Conservation (phyloP, 2,113 vertebrate species). For the zebrafish (Danio rerio) region DNA sequence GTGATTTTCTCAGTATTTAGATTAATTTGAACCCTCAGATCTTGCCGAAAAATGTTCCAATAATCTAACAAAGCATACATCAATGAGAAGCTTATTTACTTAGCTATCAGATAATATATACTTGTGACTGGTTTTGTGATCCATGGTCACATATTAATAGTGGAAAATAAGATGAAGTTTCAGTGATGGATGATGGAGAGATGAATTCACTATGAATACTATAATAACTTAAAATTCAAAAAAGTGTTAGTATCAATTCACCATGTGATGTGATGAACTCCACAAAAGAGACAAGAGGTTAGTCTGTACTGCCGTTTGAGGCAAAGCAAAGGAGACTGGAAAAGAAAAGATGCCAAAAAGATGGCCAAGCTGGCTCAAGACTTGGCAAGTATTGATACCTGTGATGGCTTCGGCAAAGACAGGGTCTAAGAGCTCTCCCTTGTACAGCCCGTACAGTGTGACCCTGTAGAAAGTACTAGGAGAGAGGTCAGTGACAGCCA, state of each 20-base stretch:
- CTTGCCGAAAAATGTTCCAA: too few relatives aligned
- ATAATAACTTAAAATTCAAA: background rate
- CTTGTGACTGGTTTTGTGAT: too few relatives aligned
- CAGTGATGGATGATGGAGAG: conserved; percentile 18
- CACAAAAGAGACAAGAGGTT: background rate
- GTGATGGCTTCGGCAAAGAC: conserved; percentile 83
- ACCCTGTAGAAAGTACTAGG: conserved; percentile 83
- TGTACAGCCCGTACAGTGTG: conserved; percentile 80
- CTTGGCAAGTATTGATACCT: conserved; percentile 70
- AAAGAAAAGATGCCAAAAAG: conserved; percentile 47
- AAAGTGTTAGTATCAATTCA: conserved; percentile 23
- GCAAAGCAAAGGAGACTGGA: conserved; percentile 31
- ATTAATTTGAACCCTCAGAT: too few relatives aligned
- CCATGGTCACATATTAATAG: too few relatives aligned
- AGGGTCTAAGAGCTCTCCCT: conserved; percentile 77
- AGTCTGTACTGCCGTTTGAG: conserved; percentile 13
- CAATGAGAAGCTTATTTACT: too few relatives aligned
- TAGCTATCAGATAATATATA: too few relatives aligned
- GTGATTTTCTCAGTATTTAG: too few relatives aligned
- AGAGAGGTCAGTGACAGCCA: conserved; percentile 80
- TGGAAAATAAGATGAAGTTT: background rate
- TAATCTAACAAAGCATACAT: too few relatives aligned
- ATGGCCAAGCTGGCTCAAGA: conserved; percentile 45
- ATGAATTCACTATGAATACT: background rate
- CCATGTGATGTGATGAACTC: background rate